These are phyloP conservation scores for Stichopus horrens DNA, from an alignment of 53 echinoderm and acorn worm genomes.

Conservation along the genomic window DNA sequence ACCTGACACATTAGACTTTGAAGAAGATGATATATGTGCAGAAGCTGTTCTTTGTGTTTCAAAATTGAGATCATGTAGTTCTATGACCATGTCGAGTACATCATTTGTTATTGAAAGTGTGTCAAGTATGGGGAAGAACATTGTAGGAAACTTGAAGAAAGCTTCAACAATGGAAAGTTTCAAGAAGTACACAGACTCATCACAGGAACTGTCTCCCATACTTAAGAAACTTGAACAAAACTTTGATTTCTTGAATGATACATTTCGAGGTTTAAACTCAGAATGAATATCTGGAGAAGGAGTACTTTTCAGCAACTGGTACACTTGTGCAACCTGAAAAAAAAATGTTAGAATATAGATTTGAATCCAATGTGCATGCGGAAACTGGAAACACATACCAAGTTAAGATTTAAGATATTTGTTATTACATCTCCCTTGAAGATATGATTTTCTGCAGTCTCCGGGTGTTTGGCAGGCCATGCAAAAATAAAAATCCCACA, in stretches of 20 bases:
- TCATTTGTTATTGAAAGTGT: no score
- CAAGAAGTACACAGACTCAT: no score
- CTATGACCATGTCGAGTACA: no score
- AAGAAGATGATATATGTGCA: no score
- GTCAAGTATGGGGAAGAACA: no score
- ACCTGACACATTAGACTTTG: no score
- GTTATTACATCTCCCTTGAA: slow-evolving; percentile 30
- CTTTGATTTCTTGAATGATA: neutral
- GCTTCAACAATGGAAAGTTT: no score
- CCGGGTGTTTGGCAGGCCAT: slow-evolving; percentile 49
- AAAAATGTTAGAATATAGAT: slow-evolving; percentile 39
- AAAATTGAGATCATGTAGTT: no score
- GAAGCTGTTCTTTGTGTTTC: no score
- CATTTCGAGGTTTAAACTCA: slow-evolving; percentile 41
- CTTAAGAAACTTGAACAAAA: no score
- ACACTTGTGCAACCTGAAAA: slow-evolving; percentile 46
- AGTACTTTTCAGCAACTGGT: slow-evolving; percentile 33
- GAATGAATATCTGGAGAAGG: slow-evolving; percentile 44
- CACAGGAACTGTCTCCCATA: no score
- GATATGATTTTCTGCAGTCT: slow-evolving; percentile 33
- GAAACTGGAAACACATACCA: slow-evolving; percentile 35
- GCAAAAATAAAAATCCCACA: slow-evolving; percentile 30
- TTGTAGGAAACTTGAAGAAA: no score
- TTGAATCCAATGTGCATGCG: slow-evolving; percentile 28
- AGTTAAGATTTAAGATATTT: slow-evolving; percentile 23